phyloP scores from a whole-genome alignment of 1,140 invertebrate genomes.

The Drosophila yakuba region DNA sequence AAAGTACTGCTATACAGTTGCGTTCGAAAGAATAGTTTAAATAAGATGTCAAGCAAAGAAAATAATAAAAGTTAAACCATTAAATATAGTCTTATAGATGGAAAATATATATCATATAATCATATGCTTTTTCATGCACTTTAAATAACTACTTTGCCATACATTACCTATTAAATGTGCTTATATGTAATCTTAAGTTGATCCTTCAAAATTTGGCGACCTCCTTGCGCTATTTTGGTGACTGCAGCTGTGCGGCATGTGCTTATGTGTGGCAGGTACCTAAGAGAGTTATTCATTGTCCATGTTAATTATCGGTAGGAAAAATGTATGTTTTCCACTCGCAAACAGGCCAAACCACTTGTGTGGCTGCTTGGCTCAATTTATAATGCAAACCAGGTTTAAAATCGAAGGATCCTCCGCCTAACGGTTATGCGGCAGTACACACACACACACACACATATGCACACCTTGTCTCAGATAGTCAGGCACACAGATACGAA shows the following conservation, averaged over 20 bases:
- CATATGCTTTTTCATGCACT: too few relatives aligned
- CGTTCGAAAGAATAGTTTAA: neutral
- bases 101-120: too few relatives aligned
- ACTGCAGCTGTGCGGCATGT: neutral
- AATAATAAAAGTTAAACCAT: too few relatives aligned
- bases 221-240: conserved; percentile 3
- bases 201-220: neutral
- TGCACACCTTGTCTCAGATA: neutral
- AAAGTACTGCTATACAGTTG: conserved; percentile 21
- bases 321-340: conserved; percentile 38
- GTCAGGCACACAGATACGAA: conserved; percentile 29
- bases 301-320: conserved; percentile 50
- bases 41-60: too few relatives aligned
- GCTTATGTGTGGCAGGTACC: conserved; percentile 59
- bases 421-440: conserved; percentile 68
- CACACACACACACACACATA: conserved; percentile 4
- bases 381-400: conserved; percentile 52
- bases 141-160: too few relatives aligned
- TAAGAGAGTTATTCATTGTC: conserved; percentile 48
- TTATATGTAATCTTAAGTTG: too few relatives aligned
- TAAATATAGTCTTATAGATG: too few relatives aligned
- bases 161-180: neutral
- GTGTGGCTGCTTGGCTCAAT: conserved; percentile 42
- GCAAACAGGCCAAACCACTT: conserved; percentile 62
- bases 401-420: conserved; percentile 51